Percentiles rank a stretch among this genome's conserved stretches.
phyloP scores from a whole-genome alignment of 2,797 vertebrate genomes.

The Bryconaethiops microstoma region DNA sequence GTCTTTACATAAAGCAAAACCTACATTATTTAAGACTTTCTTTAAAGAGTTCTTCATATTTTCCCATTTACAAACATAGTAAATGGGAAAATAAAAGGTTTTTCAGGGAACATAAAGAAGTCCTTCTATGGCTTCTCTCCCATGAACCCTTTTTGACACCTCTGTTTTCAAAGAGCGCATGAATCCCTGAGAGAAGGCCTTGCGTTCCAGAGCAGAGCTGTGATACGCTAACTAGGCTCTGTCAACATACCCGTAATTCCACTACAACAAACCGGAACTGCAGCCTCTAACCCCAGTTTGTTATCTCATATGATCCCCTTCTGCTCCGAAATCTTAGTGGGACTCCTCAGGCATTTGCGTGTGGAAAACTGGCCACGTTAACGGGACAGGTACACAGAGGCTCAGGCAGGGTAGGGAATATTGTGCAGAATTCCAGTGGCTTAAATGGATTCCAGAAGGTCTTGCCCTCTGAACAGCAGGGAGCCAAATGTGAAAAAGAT shows the following conservation, averaged over 20 bases:
- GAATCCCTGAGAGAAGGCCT: not conserved
- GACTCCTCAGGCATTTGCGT: not conserved
- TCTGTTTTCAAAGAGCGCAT: not conserved
- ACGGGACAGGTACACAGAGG: slow-evolving; percentile 3
- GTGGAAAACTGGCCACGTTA: slow-evolving; percentile 1
- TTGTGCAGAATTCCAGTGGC: slow-evolving; percentile 22
- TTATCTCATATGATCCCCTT: not conserved
- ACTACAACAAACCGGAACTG: slow-evolving; percentile 19
- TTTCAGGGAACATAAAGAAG: not conserved
- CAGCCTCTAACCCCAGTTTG: not conserved
- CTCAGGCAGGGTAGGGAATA: slow-evolving; percentile 8
- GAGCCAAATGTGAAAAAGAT: slow-evolving; percentile 45
- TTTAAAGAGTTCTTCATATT: too few species aligned
- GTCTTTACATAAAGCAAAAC: too few species aligned
- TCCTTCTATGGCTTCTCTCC: not conserved
- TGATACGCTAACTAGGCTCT: slow-evolving; percentile 15
- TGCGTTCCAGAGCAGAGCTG: not conserved
- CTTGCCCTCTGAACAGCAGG: slow-evolving; percentile 35
- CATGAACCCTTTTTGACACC: not conserved
- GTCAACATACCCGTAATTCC: slow-evolving; percentile 5
- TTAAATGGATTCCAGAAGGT: slow-evolving; percentile 24
- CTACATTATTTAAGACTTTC: too few species aligned
- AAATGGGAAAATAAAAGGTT: not conserved
- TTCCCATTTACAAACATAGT: too few species aligned
- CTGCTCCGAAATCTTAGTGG: slow-evolving; percentile 1